A percentile compares a stretch with the other conserved stretches of the same genome.
Evolutionary conservation across 2,888 invertebrate species (phyloP).

Genomic region (Acanthosepion esculentum): DNA sequence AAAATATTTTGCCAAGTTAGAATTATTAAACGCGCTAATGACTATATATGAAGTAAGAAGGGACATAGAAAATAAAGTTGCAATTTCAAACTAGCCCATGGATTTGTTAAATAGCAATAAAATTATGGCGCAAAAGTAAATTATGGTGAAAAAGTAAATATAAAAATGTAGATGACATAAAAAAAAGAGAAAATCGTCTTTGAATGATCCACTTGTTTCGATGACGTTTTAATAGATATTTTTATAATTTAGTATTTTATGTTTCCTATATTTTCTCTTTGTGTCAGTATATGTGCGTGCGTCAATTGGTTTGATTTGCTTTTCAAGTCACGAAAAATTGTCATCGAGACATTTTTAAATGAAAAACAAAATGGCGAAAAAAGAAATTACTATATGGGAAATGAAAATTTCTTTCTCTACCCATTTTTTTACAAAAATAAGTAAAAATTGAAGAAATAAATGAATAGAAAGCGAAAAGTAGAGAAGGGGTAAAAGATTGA

Average conservation of each 20-base stretch:
- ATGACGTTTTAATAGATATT: neutral
- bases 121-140: neutral
- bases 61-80: neutral
- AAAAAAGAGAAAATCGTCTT: neutral
- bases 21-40: no score
- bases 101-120: neutral
- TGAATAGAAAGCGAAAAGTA: neutral
- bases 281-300: neutral
- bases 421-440: neutral
- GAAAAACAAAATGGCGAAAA: constrained; percentile 13
- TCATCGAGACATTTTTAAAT: neutral
- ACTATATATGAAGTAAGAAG: no score
- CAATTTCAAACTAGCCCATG: neutral
- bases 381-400: neutral
- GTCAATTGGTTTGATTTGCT: neutral
- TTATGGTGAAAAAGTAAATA: neutral
- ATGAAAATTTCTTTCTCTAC: neutral
- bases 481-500: neutral
- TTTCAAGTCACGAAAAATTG: constrained; percentile 8
- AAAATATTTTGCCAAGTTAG: no score
- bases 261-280: neutral
- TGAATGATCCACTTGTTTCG: neutral
- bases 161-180: neutral
- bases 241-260: neutral
- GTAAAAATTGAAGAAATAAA: neutral